Evolutionary conservation across 2,113 vertebrate species (phyloP).

Genomic region (Rhipidura dahli): DNA sequence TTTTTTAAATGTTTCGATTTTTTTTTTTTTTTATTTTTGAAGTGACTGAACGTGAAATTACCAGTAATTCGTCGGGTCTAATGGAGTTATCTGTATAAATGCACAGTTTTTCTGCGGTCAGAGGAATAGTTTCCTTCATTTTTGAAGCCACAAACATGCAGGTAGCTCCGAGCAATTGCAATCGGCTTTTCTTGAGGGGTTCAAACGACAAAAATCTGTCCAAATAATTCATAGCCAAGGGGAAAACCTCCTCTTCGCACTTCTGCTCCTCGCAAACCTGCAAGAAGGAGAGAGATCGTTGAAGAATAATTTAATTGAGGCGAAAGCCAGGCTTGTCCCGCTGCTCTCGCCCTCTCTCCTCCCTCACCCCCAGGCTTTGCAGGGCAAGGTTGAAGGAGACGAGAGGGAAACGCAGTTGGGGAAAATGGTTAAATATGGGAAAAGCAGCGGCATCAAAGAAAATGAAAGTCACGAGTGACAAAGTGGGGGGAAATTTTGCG

Average conservation of each 20-base stretch:
- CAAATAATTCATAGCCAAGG: slow-evolving; percentile 98
- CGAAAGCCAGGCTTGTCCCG: not conserved
- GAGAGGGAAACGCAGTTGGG: not conserved
- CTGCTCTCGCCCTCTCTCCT: not conserved
- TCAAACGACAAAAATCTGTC: slow-evolving; percentile 96
- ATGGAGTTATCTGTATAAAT: slow-evolving; percentile 98
- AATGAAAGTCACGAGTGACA: slow-evolving; percentile 20
- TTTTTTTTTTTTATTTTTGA: not conserved
- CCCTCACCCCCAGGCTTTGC: not conserved
- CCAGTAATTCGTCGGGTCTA: slow-evolving; percentile 90
- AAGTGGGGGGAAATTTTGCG: slow-evolving; percentile 29
- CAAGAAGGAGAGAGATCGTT: slow-evolving; percentile 10
- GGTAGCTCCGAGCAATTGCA: slow-evolving; percentile 93
- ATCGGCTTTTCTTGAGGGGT: slow-evolving; percentile 87
- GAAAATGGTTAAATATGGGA: not conserved
- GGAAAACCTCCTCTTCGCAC: slow-evolving; percentile 97
- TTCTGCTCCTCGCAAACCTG: slow-evolving; percentile 98
- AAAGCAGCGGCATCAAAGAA: not conserved
- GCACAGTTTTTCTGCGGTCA: slow-evolving; percentile 95
- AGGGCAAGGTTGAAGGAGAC: slow-evolving; percentile 9
- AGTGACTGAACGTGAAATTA: slow-evolving; percentile 70
- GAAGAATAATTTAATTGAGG: not conserved
- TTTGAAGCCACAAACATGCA: slow-evolving; percentile 99
- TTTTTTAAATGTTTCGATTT: not conserved
- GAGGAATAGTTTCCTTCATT: slow-evolving; percentile 97